Conservation (phyloP, 37 sponge, comb jelly and placozoan species). For the Halisarca cf. caerulea region DNA sequence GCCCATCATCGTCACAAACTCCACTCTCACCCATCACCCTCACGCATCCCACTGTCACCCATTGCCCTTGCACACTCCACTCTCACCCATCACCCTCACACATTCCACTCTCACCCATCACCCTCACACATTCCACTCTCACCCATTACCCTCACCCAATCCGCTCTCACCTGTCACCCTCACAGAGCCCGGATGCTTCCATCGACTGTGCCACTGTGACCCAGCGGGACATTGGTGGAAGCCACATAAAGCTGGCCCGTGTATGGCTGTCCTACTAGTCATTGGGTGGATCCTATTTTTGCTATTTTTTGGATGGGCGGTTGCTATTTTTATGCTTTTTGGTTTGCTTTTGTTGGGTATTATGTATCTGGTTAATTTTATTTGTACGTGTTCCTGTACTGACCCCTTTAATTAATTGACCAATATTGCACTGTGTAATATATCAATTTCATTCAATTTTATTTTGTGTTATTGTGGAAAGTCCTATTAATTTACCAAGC, state of each 20-base stretch:
- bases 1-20: background rate
- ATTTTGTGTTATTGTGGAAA: too few relatives aligned
- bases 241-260: conserved; percentile 71
- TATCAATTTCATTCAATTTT: too few relatives aligned
- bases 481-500: too few relatives aligned
- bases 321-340: too few relatives aligned
- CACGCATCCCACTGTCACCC: background rate
- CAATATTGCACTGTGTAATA: too few relatives aligned
- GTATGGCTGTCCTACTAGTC: conserved; percentile 58
- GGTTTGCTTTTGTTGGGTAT: too few relatives aligned
- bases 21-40: background rate
- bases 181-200: conserved; percentile 48
- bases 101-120: background rate
- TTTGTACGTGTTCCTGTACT: too few relatives aligned
- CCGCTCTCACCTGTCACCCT: background rate
- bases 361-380: too few relatives aligned
- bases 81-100: background rate
- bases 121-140: background rate
- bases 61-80: background rate
- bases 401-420: too few relatives aligned
- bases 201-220: conserved; percentile 65
- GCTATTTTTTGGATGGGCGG: conserved; percentile 60
- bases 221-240: conserved; percentile 64
- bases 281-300: conserved; percentile 69
- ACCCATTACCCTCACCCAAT: background rate